phyloP scores from a whole-genome alignment of 2,888 invertebrate genomes.

The Julus scanicus region DNA sequence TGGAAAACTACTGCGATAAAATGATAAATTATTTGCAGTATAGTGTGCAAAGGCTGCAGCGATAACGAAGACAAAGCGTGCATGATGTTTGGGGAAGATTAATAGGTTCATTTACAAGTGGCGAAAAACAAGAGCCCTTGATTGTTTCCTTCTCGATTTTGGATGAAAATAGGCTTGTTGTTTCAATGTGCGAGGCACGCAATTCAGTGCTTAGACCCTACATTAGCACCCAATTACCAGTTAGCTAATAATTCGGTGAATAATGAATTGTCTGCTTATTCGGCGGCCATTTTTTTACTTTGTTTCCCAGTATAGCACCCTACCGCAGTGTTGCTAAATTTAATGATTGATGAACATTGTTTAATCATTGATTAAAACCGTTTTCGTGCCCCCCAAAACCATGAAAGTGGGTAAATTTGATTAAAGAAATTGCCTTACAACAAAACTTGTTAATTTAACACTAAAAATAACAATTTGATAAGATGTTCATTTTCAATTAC shows the following conservation, averaged over 20 bases:
- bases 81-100: background rate
- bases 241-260: background rate
- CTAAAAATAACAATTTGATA: no score
- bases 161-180: background rate
- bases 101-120: slow-evolving; percentile 34
- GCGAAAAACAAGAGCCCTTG: slow-evolving; percentile 11
- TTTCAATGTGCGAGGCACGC: background rate
- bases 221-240: slow-evolving; percentile 35
- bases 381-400: no score
- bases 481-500: no score
- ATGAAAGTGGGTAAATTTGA: no score
- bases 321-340: no score
- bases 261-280: background rate
- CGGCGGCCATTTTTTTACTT: background rate
- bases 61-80: slow-evolving; percentile 32
- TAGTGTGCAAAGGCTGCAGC: background rate
- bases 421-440: no score
- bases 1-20: background rate
- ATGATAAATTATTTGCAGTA: slow-evolving; percentile 27
- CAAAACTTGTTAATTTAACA: no score
- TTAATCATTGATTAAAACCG: no score
- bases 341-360: no score
- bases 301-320: background rate
- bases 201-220: background rate
- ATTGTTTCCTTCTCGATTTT: slow-evolving; percentile 26